These are phyloP conservation scores for Luidia sarsii DNA, from an alignment of 53 echinoderm and acorn worm genomes.

Conservation along the genomic window DNA sequence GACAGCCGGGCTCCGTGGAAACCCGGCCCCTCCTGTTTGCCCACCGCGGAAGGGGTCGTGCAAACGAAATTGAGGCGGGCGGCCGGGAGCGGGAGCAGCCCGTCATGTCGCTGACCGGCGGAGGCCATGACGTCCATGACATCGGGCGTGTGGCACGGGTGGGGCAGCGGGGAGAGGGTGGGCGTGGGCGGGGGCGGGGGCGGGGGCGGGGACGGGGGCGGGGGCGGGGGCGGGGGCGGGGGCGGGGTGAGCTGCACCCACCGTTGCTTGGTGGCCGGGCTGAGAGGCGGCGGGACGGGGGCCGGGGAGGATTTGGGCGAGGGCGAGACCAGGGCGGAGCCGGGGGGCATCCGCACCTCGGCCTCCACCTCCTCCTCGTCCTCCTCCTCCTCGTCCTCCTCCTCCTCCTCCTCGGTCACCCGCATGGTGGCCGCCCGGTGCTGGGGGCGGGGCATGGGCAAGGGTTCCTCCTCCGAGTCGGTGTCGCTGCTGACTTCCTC, in stretches of 20 bases:
- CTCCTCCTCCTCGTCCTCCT: constrained; percentile 14
- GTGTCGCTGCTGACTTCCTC: constrained; percentile 51
- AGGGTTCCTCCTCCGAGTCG: constrained; percentile 54
- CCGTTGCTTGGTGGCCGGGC: constrained; percentile 22
- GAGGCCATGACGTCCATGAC: not conserved
- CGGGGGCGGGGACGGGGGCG: not conserved
- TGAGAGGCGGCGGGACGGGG: too few relatives aligned
- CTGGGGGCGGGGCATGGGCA: constrained; percentile 43
- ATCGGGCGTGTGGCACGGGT: not conserved
- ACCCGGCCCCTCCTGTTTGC: not conserved
- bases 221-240: not conserved
- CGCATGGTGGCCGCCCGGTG: constrained; percentile 32
- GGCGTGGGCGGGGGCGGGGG: not conserved
- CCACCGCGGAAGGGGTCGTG: not conserved
- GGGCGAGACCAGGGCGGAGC: constrained; percentile 9
- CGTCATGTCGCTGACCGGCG: too few relatives aligned
- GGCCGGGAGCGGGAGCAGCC: too few relatives aligned
- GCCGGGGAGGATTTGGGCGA: constrained; percentile 33
- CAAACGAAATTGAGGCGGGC: too few relatives aligned
- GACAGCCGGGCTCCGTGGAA: constrained; percentile 17
- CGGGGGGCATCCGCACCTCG: not conserved
- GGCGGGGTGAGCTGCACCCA: not conserved
- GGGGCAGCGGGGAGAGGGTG: constrained; percentile 1
- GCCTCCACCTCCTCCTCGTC: constrained; percentile 25
- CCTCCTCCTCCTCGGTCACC: constrained; percentile 31